phyloP scores from a whole-genome alignment of 2,113 vertebrate species.

The Eonycteris spelaea region DNA sequence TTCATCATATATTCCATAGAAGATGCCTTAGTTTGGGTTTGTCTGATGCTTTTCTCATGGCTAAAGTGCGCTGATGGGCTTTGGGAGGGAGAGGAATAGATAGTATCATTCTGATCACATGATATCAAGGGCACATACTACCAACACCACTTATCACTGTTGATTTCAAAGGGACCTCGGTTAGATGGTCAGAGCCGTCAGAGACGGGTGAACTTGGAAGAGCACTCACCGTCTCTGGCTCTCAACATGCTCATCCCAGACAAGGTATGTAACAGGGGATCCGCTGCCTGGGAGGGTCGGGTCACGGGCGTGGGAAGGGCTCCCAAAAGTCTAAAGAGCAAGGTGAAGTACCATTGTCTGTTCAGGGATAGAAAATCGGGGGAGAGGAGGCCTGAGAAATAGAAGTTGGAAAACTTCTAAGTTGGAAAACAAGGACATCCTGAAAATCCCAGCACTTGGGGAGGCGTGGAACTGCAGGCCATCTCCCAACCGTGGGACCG shows the following conservation, averaged over 20 bases:
- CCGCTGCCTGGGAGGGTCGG: not conserved
- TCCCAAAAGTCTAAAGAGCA: not conserved
- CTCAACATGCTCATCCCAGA: not conserved
- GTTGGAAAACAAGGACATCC: not conserved
- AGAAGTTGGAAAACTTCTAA: not conserved
- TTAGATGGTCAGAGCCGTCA: not conserved
- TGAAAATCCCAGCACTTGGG: not conserved
- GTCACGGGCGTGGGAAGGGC: accelerated
- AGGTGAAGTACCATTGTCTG: not conserved
- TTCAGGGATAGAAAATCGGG: not conserved
- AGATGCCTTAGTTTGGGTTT: not conserved
- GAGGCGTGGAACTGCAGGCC: not conserved
- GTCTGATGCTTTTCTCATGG: not conserved
- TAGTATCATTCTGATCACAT: not conserved
- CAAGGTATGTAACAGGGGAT: not conserved
- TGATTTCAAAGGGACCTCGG: not conserved
- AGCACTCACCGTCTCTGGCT: not conserved
- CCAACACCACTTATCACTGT: not conserved
- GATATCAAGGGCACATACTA: no score
- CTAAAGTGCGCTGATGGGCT: not conserved
- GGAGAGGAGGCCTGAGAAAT: not conserved
- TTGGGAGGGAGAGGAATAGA: not conserved
- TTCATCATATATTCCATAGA: not conserved
- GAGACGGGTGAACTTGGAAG: not conserved
- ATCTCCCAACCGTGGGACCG: no score